Evolutionary conservation across 2,113 vertebrate species (phyloP).

Genomic region (Falcunculus frontatus): DNA sequence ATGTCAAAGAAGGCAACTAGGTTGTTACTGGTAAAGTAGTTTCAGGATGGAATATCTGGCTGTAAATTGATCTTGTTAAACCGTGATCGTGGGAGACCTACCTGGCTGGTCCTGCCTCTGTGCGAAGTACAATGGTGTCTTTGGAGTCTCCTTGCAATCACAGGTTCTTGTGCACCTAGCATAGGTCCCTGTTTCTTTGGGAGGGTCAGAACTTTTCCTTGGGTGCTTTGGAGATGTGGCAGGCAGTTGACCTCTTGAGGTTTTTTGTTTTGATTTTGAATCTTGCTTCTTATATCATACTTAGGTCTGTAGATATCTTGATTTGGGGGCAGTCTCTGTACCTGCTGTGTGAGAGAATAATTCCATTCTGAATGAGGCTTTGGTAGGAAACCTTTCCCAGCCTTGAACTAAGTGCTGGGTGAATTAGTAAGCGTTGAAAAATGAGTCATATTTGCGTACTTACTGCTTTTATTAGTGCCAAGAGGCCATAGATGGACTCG

Average conservation of each 20-base stretch:
- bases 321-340: neutral
- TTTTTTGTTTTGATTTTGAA: neutral
- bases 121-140: rapidly evolving
- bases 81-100: neutral
- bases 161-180: neutral
- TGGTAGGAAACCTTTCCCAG: neutral
- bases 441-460: neutral
- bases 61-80: neutral
- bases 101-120: neutral
- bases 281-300: neutral
- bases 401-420: neutral
- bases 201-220: neutral
- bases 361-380: neutral
- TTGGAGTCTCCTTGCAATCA: neutral
- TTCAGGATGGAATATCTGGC: neutral
- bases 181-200: neutral
- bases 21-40: neutral
- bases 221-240: neutral
- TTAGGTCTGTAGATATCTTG: rapidly evolving
- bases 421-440: neutral
- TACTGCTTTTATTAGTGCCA: neutral
- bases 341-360: neutral
- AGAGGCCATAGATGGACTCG: neutral
- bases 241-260: neutral
- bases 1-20: neutral